Evolutionary conservation across 2,888 invertebrate species (phyloP).

Genomic region (Drosophila nigritarsus): DNA sequence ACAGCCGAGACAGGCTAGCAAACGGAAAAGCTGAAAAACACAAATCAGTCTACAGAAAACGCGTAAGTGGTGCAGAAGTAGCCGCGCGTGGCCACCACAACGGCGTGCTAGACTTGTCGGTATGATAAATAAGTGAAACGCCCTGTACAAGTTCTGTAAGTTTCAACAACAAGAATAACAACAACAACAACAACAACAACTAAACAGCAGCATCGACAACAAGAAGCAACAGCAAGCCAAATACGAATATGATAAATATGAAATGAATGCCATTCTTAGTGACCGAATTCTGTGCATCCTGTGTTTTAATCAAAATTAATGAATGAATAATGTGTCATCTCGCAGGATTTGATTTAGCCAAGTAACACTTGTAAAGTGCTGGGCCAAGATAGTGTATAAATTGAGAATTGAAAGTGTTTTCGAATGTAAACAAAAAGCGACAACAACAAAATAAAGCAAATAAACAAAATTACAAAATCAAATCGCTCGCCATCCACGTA

Average conservation of each 20-base stretch:
- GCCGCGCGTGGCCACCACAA: conserved; percentile 85
- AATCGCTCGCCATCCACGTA: conserved; percentile 29
- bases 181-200: conserved; percentile 31
- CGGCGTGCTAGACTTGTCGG: conserved; percentile 86
- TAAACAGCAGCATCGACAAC: conserved; percentile 23
- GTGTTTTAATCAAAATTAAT: conserved; percentile 30
- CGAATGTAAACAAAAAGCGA: conserved; percentile 44
- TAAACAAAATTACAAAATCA: conserved; percentile 39
- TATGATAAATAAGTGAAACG: conserved; percentile 86
- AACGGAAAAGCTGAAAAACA: conserved; percentile 79
- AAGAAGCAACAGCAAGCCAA: conserved; percentile 52
- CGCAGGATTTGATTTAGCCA: conserved; percentile 65
- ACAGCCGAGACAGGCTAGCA: conserved; percentile 59
- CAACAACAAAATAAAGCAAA: conserved; percentile 21
- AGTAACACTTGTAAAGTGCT: conserved; percentile 54
- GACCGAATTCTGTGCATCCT: conserved; percentile 47
- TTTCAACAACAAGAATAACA: conserved; percentile 65
- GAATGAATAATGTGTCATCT: conserved; percentile 24
- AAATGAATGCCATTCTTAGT: conserved; percentile 63
- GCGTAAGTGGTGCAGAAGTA: conserved; percentile 85
- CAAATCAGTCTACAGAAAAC: conserved; percentile 85
- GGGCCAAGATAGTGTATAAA: conserved; percentile 44
- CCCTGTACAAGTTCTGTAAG: conserved; percentile 86
- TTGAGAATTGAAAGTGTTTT: conserved; percentile 22
- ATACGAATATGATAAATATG: conserved; percentile 36